Evolutionary conservation across 1,140 invertebrate genomes (phyloP), one percentile per base, ranked within the genome.

Genomic region (Drosophila sulfurigaster): DNA sequence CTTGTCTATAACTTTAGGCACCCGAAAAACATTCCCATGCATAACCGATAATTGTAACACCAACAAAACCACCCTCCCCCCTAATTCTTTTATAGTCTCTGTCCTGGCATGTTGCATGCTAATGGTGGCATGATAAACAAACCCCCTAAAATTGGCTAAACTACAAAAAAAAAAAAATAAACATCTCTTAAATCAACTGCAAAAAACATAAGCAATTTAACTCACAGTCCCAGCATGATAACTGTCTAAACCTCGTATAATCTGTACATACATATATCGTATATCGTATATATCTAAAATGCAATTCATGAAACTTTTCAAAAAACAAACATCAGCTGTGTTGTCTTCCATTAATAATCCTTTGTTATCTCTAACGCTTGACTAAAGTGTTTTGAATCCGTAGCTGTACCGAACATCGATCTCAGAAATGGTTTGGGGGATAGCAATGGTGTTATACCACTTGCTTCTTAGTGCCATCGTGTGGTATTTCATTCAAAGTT

Each of bases 91-190:
- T 38, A 45, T 46, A 62, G 41, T 58, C 78, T 41, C 56, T 78
- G 68, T 71, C 63, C 71, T 73, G 78, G 85, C 86, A 89, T 89
- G 85, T 89, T 89, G 85, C 85, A 89, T 79, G 85, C 80, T 89
- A 71, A 76, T 62, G 77, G 85, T 85, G 81, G 82, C 82, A 69
- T 69, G 71, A 63, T 69, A 70, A 56, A 25, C 15, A 11, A 56
- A 48, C 20, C 20, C 20, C 20, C 4, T 25, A 0, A 25, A 25
- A 25, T 25, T 25, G 20, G 20, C 20, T 43, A 1, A 30, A 28
- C 2, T 25, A 25, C 8, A 38, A 16, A 52, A 20, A n/a, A 43
- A 43, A 43, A 43, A 10, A 41, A 41, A 38, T 8, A 15, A 41
- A 16, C 5, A 38, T 10, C 15, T 13, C 2, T n/a, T 11, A 57